Conservation (phyloP, 2,113 vertebrate genomes). For the Mormoops blainvillei region DNA sequence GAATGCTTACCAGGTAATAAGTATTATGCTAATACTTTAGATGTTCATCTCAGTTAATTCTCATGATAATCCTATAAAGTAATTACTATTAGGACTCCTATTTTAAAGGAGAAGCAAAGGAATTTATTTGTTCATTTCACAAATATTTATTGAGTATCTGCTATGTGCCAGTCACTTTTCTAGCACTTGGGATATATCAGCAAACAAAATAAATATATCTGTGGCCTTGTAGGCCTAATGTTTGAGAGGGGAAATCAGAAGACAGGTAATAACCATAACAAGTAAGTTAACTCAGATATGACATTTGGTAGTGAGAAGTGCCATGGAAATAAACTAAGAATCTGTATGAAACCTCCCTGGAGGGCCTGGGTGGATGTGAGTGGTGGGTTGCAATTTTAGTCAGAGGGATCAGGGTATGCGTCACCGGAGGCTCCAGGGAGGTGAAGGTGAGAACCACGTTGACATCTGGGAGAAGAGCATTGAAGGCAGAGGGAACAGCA, state of each 20-base stretch:
- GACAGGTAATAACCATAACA: not conserved
- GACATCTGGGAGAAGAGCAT: not conserved
- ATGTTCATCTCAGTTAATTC: not conserved
- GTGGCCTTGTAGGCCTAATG: not conserved
- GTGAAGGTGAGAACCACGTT: not conserved
- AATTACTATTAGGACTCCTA: not conserved
- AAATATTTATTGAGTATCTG: not conserved
- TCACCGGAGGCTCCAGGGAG: not conserved
- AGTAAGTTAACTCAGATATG: not conserved
- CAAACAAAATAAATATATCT: not conserved
- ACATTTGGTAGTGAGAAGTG: not conserved
- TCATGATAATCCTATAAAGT: not conserved
- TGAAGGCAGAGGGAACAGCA: not conserved
- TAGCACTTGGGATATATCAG: not conserved
- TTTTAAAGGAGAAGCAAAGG: not conserved
- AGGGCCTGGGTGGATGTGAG: not conserved
- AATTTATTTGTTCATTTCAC: not conserved
- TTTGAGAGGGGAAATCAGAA: not conserved
- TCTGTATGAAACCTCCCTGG: not conserved
- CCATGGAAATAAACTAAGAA: not conserved
- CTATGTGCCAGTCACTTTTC: not conserved
- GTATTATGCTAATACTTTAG: not conserved
- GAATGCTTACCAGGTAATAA: not conserved
- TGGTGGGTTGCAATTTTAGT: not conserved
- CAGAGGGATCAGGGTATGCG: not conserved